These are phyloP conservation scores for Ophiodon elongatus DNA, from an alignment of 2,113 vertebrate genomes.

Conservation along the genomic window DNA sequence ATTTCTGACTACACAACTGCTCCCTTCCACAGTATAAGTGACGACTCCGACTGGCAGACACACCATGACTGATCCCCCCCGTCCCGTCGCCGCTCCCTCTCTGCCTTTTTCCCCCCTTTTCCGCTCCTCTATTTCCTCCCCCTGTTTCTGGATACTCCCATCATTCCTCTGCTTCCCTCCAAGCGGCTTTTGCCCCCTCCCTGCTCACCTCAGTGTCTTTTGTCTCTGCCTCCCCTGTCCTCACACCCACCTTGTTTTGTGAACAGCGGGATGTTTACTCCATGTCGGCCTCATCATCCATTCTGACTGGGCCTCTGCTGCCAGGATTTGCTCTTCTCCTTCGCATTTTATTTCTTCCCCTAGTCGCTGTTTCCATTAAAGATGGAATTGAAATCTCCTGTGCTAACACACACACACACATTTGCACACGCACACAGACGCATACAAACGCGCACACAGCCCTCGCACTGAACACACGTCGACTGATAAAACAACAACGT, in stretches of 20 bases:
- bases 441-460: background rate
- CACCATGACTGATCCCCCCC: conserved; percentile 62
- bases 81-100: conserved; percentile 14
- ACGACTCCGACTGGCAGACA: conserved; percentile 50
- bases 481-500: conserved; percentile 59
- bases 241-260: conserved; percentile 44
- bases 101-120: conserved; percentile 9
- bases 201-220: conserved; percentile 25
- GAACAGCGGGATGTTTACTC: conserved; percentile 62
- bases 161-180: conserved; percentile 8
- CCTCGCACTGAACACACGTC: conserved; percentile 13
- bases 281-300: conserved; percentile 66
- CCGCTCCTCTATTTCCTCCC: conserved; percentile 9
- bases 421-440: background rate
- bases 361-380: conserved; percentile 80
- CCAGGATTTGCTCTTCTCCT: conserved; percentile 67
- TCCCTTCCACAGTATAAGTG: conserved; percentile 50
- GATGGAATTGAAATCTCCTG: conserved; percentile 79
- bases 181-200: background rate
- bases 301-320: conserved; percentile 60
- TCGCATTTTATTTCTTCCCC: conserved; percentile 70
- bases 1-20: conserved; percentile 57
- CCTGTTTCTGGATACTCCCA: conserved; percentile 17
- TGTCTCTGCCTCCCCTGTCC: conserved; percentile 1
- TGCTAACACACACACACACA: conserved; percentile 19